A percentile compares a stretch with the other conserved stretches of the same genome.
Conservation (phyloP, 1,140 invertebrate species). For the Lithobius niger region DNA sequence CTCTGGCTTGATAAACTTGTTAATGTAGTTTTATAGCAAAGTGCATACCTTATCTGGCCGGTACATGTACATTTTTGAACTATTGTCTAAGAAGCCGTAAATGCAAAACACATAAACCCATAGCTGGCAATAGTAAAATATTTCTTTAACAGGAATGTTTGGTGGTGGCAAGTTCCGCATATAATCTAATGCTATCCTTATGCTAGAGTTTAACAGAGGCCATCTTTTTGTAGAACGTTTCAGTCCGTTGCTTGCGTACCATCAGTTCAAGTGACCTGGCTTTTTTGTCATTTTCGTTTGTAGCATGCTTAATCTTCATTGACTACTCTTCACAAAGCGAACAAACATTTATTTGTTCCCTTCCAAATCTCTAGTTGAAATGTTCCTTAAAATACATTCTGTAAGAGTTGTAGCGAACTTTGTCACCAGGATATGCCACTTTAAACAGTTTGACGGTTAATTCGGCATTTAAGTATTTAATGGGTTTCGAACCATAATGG, state of each 20-base stretch:
- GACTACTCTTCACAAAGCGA: conserved; percentile 12
- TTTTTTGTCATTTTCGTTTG: not conserved
- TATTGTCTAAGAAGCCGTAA: conserved; percentile 18
- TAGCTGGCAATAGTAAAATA: conserved; percentile 23
- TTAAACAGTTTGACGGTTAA: not conserved
- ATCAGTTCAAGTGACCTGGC: not conserved
- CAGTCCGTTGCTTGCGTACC: not conserved
- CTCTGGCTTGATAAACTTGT: not conserved
- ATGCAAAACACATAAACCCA: conserved; percentile 17
- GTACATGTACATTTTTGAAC: not conserved
- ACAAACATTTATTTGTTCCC: conserved; percentile 17
- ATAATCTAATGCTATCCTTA: conserved; percentile 13
- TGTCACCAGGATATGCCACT: not conserved
- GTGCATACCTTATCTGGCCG: not conserved
- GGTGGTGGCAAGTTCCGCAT: conserved; percentile 22
- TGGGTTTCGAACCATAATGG: not conserved
- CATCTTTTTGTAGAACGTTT: not conserved
- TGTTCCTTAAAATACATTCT: conserved; percentile 17
- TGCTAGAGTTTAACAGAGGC: not conserved
- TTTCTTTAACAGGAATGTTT: conserved; percentile 18
- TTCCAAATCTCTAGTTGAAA: conserved; percentile 18
- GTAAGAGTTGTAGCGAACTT: conserved; percentile 14
- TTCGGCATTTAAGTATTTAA: not conserved
- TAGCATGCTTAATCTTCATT: conserved; percentile 3
- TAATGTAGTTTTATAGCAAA: not conserved